These are phyloP conservation scores for Steatornis caripensis DNA, from an alignment of 2,113 vertebrate genomes.

Conservation along the genomic window DNA sequence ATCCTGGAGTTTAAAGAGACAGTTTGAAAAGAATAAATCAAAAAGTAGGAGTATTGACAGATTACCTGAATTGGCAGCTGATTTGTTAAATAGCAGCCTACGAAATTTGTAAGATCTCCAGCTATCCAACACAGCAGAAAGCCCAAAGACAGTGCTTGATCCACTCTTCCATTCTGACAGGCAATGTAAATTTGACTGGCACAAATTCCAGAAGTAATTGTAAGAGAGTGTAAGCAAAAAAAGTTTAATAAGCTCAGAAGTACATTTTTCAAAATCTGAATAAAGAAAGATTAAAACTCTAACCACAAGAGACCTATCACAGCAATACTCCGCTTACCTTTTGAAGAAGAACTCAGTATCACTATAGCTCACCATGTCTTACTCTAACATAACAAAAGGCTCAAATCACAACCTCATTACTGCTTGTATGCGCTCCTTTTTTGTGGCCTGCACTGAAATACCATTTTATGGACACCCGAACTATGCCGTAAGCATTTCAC, in stretches of 20 bases:
- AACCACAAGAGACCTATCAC: neutral
- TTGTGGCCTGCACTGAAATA: neutral
- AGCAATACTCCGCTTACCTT: neutral
- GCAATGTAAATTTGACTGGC: constrained; percentile 67
- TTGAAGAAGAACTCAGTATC: neutral
- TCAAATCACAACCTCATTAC: neutral
- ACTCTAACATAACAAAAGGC: neutral
- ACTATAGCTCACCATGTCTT: neutral
- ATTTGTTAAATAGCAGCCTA: constrained; percentile 71
- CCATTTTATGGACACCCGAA: neutral
- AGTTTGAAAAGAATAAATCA: neutral
- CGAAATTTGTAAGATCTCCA: constrained; percentile 68
- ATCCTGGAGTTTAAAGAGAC: neutral
- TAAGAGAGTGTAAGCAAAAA: neutral
- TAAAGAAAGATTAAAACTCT: neutral
- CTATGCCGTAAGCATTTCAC: neutral
- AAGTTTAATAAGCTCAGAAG: neutral
- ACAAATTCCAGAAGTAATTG: neutral
- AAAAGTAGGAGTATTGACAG: neutral
- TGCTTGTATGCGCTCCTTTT: neutral
- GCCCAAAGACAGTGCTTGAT: constrained; percentile 68
- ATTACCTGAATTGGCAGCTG: constrained; percentile 74
- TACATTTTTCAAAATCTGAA: neutral
- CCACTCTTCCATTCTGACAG: constrained; percentile 68
- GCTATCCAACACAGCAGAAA: constrained; percentile 73